Evolutionary conservation across 2,888 invertebrate genomes (phyloP).

Genomic region (Agrotis clavis): DNA sequence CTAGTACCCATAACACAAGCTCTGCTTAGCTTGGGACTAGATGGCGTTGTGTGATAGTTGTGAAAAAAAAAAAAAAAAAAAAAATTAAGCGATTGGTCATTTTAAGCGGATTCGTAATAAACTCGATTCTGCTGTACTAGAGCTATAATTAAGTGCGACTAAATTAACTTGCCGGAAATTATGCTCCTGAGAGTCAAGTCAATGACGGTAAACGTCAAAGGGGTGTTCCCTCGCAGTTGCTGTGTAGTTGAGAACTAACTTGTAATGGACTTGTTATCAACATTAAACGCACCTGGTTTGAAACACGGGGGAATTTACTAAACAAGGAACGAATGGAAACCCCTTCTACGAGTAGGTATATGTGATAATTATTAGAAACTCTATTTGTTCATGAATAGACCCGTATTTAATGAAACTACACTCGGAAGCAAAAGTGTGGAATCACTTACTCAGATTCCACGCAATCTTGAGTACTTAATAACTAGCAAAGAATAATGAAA

Average conservation of each 20-base stretch:
- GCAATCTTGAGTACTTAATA: too few relatives aligned
- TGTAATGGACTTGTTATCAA: conserved; percentile 25
- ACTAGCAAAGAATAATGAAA: too few relatives aligned
- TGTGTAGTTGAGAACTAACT: conserved; percentile 27
- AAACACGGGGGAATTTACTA: neutral
- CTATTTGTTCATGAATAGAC: neutral
- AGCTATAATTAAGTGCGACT: neutral
- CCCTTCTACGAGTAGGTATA: neutral
- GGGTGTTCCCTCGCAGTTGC: neutral
- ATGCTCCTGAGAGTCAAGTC: conserved; percentile 6
- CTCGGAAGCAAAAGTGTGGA: too few relatives aligned
- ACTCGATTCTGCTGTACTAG: neutral
- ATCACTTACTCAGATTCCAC: too few relatives aligned
- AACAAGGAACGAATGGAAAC: neutral
- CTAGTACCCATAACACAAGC: too few relatives aligned
- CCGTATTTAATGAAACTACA: too few relatives aligned
- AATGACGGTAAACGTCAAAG: conserved; percentile 28
- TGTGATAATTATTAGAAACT: neutral
- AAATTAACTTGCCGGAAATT: neutral
- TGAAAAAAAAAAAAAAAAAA: too few relatives aligned
- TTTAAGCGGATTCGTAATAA: too few relatives aligned
- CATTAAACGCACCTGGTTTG: conserved; percentile 38
- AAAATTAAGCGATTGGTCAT: too few relatives aligned
- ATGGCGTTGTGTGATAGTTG: too few relatives aligned
- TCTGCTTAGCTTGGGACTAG: too few relatives aligned